Base-by-base conservation (phyloP, 2,113 vertebrate genomes). In the Passer montanus region DNA sequence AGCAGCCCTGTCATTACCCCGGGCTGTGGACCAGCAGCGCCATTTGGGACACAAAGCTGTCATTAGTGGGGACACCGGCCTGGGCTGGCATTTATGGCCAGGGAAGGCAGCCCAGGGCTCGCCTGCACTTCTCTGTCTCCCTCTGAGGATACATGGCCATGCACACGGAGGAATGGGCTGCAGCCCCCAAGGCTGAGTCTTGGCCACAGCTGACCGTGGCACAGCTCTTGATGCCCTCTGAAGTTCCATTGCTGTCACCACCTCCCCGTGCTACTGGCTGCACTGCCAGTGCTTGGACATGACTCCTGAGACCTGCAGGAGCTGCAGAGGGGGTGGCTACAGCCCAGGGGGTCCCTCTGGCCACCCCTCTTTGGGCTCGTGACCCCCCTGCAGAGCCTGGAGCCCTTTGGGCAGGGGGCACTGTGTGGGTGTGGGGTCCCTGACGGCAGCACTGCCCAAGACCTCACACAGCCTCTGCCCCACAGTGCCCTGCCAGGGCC, bases 111-210 rank as follows among this genome's bases (percentile, higher is more conserved):
- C 33, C 13, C n/a, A 30, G 59, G 2, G 28, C 35, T 35, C 0
- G 0, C 33, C 43, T 31, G 43, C 1, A 2, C 24, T 5, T 12
- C n/a, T 20, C 11, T 16, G 3, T 73, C 41, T 12, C 47, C 12
- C 64, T 30, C 41, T 26, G 16, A 39, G 52, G 76, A 49, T 43
- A 27, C 47, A 12, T 0, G 7, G 73, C 52, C 35, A 3, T 3
- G 67, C 50, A 35, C 56, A 22, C 1, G 2, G 46, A 24, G 68
- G 41, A 52, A 35, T 21, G 55, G 18, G 41, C 26, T 41, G 41
- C 62, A 62, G 41, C 53, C 41, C 33, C 47, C 52, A 23, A 10
- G 46, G 24, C 62, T 47, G 46, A 60, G 12, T 39, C 39, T 27
- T 33, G 77, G 59, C 50, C 11, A 13, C 0, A 4, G 37, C 37